These are phyloP conservation scores for Drosophila engyochracea DNA, from an alignment of 2,888 invertebrate genomes.

Conservation along the genomic window DNA sequence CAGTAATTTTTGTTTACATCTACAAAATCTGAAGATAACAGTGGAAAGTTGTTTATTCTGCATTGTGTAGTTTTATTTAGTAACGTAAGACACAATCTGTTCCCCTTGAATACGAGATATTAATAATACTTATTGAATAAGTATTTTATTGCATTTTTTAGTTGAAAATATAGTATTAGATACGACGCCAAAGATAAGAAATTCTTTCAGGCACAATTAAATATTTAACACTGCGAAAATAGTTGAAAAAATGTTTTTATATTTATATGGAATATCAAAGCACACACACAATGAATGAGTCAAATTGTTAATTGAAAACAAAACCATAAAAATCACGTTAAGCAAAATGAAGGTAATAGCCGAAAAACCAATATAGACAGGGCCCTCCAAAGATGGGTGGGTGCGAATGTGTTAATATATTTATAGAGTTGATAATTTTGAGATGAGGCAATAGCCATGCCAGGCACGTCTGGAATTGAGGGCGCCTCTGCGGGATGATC, in stretches of 20 bases:
- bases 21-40: not conserved
- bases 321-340: conserved; percentile 38
- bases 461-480: conserved; percentile 48
- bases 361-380: conserved; percentile 1
- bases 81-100: not conserved
- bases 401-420: conserved; percentile 55
- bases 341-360: conserved; percentile 21
- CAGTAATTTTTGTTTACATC: not conserved
- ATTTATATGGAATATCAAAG: conserved; percentile 5
- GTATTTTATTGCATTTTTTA: not conserved
- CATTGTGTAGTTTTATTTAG: not conserved
- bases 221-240: not conserved
- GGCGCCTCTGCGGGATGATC: conserved; percentile 27
- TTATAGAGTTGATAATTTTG: conserved; percentile 52
- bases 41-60: not conserved
- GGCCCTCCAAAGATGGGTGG: conserved; percentile 16
- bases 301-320: conserved; percentile 45
- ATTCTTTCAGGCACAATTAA: not conserved
- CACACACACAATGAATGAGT: conserved; percentile 26
- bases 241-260: not conserved
- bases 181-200: not conserved
- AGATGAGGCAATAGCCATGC: conserved; percentile 53
- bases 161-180: not conserved
- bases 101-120: not conserved
- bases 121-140: not conserved